phyloP scores from a whole-genome alignment of 2,888 invertebrate genomes.

The Brenthis hecate region DNA sequence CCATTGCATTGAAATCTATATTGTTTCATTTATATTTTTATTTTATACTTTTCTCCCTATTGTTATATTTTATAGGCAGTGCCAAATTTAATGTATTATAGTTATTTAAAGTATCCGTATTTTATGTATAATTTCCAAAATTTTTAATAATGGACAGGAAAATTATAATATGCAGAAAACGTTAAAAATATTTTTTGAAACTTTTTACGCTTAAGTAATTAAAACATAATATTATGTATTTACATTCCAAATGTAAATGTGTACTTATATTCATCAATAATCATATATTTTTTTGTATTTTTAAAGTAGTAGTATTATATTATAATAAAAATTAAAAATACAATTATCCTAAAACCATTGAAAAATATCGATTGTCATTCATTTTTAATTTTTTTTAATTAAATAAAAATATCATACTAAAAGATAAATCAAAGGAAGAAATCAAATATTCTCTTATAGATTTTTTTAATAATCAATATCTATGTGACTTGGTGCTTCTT shows the following conservation, averaged over 20 bases:
- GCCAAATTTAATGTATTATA: slow-evolving; percentile 42
- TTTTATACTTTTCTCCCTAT: slow-evolving; percentile 17
- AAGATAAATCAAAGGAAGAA: not conserved
- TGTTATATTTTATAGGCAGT: slow-evolving; percentile 38
- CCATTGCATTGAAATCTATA: slow-evolving; percentile 23
- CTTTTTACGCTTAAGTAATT: slow-evolving; percentile 41
- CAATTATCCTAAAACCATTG: not conserved
- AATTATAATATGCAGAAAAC: slow-evolving; percentile 5
- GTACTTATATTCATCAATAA: slow-evolving; percentile 10
- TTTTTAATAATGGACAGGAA: slow-evolving; percentile 16
- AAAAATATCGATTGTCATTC: too few species aligned
- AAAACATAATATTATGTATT: slow-evolving; percentile 28
- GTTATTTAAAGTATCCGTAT: slow-evolving; percentile 38
- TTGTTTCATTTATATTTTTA: slow-evolving; percentile 25
- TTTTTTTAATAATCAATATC: not conserved
- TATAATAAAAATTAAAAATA: slow-evolving; percentile 3
- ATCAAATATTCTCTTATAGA: not conserved
- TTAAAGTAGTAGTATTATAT: slow-evolving; percentile 10
- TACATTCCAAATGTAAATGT: slow-evolving; percentile 45
- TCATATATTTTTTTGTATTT: not conserved
- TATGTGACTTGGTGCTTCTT: slow-evolving; percentile 3
- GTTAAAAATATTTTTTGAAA: slow-evolving; percentile 47
- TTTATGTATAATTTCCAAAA: slow-evolving; percentile 13
- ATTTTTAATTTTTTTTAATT: not conserved
- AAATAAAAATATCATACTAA: not conserved